Conservation (phyloP, 1,140 invertebrate species). For the Caerostris extrusa region DNA sequence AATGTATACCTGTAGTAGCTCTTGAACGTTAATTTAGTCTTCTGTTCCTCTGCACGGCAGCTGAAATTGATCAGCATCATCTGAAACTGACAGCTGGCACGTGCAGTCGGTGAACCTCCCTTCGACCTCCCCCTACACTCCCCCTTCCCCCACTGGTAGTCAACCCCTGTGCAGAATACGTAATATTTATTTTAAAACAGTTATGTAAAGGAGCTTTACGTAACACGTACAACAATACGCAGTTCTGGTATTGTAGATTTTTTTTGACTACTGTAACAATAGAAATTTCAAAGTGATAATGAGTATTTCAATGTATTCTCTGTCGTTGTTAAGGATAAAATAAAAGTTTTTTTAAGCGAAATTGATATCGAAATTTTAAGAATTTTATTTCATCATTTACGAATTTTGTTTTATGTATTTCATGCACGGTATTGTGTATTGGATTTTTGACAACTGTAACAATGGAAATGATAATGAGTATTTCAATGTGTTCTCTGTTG, state of each 20-base stretch:
- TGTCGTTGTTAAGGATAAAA: too few relatives aligned
- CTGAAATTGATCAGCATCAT: slow-evolving; percentile 70
- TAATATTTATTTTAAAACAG: slow-evolving; percentile 24
- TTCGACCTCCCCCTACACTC: not conserved
- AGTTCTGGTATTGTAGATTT: not conserved
- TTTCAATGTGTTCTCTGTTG: too few relatives aligned
- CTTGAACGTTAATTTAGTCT: slow-evolving; percentile 33
- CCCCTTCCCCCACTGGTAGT: not conserved
- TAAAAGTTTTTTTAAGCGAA: too few relatives aligned
- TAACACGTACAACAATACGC: too few relatives aligned
- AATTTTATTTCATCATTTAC: too few relatives aligned
- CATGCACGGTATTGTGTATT: too few relatives aligned
- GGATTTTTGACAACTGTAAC: too few relatives aligned
- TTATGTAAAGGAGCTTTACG: not conserved
- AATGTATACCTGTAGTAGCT: slow-evolving; percentile 14
- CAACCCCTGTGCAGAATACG: slow-evolving; percentile 1
- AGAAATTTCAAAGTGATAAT: not conserved
- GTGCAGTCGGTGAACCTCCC: slow-evolving; percentile 28
- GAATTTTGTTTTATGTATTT: too few relatives aligned
- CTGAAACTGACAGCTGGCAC: slow-evolving; percentile 74
- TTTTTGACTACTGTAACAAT: not conserved
- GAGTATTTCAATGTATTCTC: too few relatives aligned
- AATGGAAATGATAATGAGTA: too few relatives aligned
- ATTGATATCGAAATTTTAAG: too few relatives aligned
- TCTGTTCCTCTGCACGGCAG: slow-evolving; percentile 22